These are phyloP conservation scores for Ladona fulva DNA, from an alignment of 1,140 invertebrate species.

Conservation along the genomic window DNA sequence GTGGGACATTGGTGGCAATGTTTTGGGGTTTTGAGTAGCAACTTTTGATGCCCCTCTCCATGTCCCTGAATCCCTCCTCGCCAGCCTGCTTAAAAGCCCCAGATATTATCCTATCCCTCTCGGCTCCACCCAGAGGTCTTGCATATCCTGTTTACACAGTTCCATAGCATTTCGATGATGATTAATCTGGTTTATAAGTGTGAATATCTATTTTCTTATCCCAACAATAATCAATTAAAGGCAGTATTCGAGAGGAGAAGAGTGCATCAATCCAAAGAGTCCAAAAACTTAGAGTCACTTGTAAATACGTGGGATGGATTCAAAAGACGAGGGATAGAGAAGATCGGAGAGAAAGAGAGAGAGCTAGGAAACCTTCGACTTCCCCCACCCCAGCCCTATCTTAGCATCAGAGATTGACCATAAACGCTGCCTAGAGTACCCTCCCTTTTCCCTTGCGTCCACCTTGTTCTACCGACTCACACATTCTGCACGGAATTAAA, in stretches of 20 bases:
- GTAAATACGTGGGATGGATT: no score
- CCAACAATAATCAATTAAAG: constrained; percentile 17
- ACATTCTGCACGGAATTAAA: no score
- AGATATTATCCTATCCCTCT: constrained; percentile 16
- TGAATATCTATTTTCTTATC: constrained; percentile 26
- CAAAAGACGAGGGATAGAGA: no score
- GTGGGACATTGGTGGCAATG: background rate
- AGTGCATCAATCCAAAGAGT: background rate
- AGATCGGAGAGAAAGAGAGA: no score
- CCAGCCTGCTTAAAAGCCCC: background rate
- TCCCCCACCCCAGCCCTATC: no score
- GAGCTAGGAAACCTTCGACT: no score
- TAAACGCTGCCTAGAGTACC: no score
- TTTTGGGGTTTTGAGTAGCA: background rate
- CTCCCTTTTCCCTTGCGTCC: no score
- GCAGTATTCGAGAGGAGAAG: background rate
- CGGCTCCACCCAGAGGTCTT: constrained; percentile 19
- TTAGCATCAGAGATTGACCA: no score
- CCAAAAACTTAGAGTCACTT: no score
- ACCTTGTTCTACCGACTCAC: no score
- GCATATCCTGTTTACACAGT: constrained; percentile 24
- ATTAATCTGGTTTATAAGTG: constrained; percentile 23
- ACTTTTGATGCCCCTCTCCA: background rate
- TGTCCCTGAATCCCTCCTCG: background rate
- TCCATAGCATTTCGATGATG: constrained; percentile 19